These are phyloP conservation scores for Andrena hattorfiana DNA, from an alignment of 2,888 invertebrate genomes.

Conservation along the genomic window DNA sequence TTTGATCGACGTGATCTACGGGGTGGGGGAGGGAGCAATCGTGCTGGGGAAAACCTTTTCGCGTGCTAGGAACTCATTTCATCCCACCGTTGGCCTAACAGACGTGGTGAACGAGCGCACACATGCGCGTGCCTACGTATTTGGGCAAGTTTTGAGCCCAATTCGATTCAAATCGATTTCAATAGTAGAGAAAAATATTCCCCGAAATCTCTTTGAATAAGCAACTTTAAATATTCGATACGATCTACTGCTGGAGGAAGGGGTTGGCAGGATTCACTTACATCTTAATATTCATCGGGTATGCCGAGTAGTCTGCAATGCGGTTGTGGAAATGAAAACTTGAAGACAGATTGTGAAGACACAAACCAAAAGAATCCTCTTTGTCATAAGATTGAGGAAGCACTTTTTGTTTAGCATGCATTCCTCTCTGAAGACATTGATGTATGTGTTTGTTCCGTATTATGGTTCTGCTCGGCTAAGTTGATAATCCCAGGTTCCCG, in stretches of 20 bases:
- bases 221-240: slow-evolving; percentile 75
- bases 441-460: neutral
- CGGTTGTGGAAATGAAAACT: neutral
- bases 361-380: neutral
- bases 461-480: too few species aligned
- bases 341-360: neutral
- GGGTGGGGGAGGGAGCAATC: slow-evolving; percentile 24
- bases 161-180: slow-evolving; percentile 72
- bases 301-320: slow-evolving; percentile 17
- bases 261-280: slow-evolving; percentile 31
- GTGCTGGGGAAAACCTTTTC: slow-evolving; percentile 56
- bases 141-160: slow-evolving; percentile 42
- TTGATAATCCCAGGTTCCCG: too few species aligned
- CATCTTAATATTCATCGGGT: slow-evolving; percentile 52
- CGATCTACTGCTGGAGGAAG: slow-evolving; percentile 63
- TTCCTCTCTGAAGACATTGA: neutral
- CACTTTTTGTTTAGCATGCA: neutral
- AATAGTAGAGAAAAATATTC: slow-evolving; percentile 66
- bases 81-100: slow-evolving; percentile 32
- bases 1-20: slow-evolving; percentile 59
- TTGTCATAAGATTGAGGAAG: neutral
- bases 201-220: slow-evolving; percentile 72
- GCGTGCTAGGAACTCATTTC: slow-evolving; percentile 62
- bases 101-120: slow-evolving; percentile 9
- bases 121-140: slow-evolving; percentile 19